Conservation (phyloP, 64 coral and sea anemone genomes). For the Dendrophyllia cribrosa region DNA sequence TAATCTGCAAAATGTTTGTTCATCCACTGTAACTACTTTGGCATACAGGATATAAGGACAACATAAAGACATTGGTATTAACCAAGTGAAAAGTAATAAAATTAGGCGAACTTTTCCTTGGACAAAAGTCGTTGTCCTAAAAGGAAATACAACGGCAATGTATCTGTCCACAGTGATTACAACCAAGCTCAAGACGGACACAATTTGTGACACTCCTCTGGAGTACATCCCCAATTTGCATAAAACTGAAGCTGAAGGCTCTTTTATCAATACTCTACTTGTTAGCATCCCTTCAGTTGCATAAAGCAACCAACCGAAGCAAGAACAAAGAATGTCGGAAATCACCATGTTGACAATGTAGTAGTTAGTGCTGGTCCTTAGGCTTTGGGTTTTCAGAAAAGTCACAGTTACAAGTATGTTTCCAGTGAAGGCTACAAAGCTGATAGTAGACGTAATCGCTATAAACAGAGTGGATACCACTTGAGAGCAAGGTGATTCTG, state of each 20-base stretch:
- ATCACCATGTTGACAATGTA: slow-evolving; percentile 13
- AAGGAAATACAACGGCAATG: not conserved
- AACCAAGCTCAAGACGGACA: not conserved
- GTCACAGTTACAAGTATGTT: not conserved
- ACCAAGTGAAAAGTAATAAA: not conserved
- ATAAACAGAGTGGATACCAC: not conserved
- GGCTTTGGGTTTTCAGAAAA: not conserved
- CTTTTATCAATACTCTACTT: not conserved
- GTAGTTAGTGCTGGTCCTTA: slow-evolving; percentile 13
- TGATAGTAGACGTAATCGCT: not conserved
- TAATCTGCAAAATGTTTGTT: no score
- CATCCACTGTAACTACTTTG: no score
- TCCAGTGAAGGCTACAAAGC: not conserved
- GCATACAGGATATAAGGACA: not conserved
- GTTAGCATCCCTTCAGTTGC: not conserved
- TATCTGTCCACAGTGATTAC: not conserved
- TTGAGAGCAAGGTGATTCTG: not conserved
- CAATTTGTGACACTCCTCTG: not conserved
- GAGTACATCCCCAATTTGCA: slow-evolving; percentile 8
- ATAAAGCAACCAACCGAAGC: not conserved
- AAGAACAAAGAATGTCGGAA: not conserved
- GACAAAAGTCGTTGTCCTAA: not conserved
- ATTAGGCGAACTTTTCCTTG: not conserved
- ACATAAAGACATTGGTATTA: not conserved
- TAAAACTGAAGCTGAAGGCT: not conserved